Evolutionary conservation across 2,113 vertebrate genomes (phyloP).

Genomic region (Ia io): DNA sequence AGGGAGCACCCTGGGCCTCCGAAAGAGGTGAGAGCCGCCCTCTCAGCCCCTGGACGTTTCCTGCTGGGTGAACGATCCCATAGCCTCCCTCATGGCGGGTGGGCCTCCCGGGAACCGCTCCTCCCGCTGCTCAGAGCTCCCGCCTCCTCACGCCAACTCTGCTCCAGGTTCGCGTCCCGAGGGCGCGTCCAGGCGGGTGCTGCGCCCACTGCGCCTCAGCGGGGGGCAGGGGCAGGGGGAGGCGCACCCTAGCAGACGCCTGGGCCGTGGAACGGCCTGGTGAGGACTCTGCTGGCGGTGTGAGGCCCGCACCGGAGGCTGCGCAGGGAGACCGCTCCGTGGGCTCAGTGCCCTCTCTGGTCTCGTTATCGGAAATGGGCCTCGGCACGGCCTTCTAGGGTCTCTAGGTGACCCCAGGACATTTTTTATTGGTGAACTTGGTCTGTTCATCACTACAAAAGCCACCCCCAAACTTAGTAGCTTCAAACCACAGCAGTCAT

Average conservation of each 20-base stretch:
- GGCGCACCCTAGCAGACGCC: no score
- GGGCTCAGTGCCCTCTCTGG: not conserved
- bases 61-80: accelerated
- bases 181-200: no score
- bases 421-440: not conserved
- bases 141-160: no score
- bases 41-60: accelerated
- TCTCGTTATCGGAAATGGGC: not conserved
- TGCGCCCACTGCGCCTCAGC: no score
- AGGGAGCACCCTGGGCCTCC: not conserved
- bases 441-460: not conserved
- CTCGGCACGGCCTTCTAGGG: not conserved
- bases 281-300: not conserved
- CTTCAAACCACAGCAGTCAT: not conserved
- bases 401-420: not conserved
- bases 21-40: slow-evolving; percentile 50
- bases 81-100: no score
- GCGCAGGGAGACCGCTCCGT: not conserved
- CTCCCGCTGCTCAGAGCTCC: no score
- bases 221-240: no score
- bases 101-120: no score
- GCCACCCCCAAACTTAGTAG: not conserved
- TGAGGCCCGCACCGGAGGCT: not conserved
- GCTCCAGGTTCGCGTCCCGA: no score
- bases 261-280: no score